Percentiles rank a stretch among this genome's conserved stretches.
Evolutionary conservation across 2,888 invertebrate genomes (phyloP).

Genomic region (Brachyptera putata): DNA sequence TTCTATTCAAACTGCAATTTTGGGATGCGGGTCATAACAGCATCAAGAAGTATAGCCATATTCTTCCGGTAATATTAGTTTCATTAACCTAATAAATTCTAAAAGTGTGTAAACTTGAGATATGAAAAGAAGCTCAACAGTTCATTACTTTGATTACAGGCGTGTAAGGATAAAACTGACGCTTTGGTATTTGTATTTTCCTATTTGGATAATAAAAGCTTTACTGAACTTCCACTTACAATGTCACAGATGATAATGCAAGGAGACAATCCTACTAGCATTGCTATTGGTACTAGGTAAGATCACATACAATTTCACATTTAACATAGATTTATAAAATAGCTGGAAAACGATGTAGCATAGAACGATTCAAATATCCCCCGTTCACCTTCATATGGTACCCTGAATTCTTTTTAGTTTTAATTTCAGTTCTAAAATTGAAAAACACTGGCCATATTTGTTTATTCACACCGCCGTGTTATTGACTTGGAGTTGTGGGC

Average conservation of each 20-base stretch:
- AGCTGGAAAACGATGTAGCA: too few relatives aligned
- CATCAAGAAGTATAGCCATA: constrained; percentile 53
- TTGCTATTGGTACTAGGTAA: constrained; percentile 54
- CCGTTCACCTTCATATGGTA: too few relatives aligned
- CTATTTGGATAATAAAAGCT: constrained; percentile 50
- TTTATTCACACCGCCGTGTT: too few relatives aligned
- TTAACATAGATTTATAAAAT: too few relatives aligned
- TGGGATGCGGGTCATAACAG: constrained; percentile 56
- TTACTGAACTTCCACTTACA: constrained; percentile 50
- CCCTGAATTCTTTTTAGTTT: too few relatives aligned
- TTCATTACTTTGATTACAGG: constrained; percentile 42
- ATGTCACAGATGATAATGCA: constrained; percentile 48
- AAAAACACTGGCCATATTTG: too few relatives aligned
- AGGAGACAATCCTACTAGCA: constrained; percentile 47
- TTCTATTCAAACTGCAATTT: constrained; percentile 53
- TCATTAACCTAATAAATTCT: too few relatives aligned
- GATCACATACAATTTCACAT: too few relatives aligned
- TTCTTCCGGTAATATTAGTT: constrained; percentile 46
- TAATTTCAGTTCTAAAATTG: too few relatives aligned
- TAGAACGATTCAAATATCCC: too few relatives aligned
- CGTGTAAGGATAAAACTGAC: constrained; percentile 52
- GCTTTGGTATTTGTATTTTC: constrained; percentile 52
- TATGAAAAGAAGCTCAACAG: neutral
- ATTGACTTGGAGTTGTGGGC: too few relatives aligned
- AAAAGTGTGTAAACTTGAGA: too few relatives aligned